Percentiles rank a stretch among this genome's conserved stretches.
phyloP scores from a whole-genome alignment of 1,140 invertebrate genomes.

The Tetranychus urticae region DNA sequence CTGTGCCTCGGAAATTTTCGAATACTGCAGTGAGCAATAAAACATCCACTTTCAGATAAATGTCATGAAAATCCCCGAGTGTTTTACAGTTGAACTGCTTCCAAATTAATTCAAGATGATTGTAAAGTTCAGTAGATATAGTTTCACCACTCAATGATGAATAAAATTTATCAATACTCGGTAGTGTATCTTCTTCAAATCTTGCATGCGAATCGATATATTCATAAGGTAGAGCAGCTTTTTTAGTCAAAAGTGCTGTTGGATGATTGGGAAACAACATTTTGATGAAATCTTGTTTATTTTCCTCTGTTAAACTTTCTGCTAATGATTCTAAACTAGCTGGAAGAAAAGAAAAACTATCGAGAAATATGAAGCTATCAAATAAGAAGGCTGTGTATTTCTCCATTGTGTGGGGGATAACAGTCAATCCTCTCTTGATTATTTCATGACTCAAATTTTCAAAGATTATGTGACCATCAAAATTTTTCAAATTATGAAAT shows the following conservation, averaged over 20 bases:
- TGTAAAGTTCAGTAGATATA: neutral
- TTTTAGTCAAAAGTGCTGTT: too few relatives aligned
- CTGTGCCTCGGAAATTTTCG: neutral
- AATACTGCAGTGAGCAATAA: neutral
- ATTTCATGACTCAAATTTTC: neutral
- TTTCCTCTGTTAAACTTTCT: neutral
- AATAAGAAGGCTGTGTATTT: neutral
- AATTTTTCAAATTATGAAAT: neutral
- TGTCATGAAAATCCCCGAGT: neutral
- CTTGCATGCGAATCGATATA: too few relatives aligned
- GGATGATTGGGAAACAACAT: neutral
- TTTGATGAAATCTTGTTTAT: neutral
- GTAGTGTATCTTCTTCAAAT: neutral
- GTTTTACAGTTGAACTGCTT: neutral
- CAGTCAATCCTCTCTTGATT: neutral
- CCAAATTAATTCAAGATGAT: neutral
- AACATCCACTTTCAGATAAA: neutral
- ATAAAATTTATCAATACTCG: neutral
- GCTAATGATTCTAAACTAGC: neutral
- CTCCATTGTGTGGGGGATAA: neutral
- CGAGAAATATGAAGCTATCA: neutral
- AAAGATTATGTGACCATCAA: neutral
- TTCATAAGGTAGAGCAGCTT: too few relatives aligned
- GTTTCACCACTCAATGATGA: neutral
- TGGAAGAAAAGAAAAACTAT: neutral